A percentile compares a stretch with the other conserved stretches of the same genome.
Evolutionary conservation across 2,113 vertebrate species (phyloP).

Genomic region (Gambusia affinis): DNA sequence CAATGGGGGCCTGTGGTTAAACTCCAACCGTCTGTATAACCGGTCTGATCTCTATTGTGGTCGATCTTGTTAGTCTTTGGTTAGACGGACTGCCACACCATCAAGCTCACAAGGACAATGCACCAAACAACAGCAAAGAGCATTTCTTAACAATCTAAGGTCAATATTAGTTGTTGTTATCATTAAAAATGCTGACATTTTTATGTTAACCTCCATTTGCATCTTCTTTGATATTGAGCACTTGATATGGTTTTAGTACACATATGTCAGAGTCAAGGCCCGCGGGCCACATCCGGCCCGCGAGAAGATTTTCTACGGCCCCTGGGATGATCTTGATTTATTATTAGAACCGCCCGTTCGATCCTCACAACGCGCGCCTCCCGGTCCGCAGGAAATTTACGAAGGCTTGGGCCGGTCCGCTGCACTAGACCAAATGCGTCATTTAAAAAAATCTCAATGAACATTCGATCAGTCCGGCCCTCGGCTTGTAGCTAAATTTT

Average conservation of each 20-base stretch:
- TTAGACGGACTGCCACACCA: neutral
- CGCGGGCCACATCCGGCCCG: too few species aligned
- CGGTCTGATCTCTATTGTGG: constrained; percentile 13
- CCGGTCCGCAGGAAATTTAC: too few species aligned
- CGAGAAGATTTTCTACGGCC: too few species aligned
- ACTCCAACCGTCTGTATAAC: constrained; percentile 22
- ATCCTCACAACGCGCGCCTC: too few species aligned
- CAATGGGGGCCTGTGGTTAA: neutral
- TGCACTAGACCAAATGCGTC: too few species aligned
- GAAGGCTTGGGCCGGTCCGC: too few species aligned
- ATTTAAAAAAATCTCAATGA: too few species aligned
- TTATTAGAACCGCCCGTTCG: too few species aligned
- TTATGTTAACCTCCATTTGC: neutral
- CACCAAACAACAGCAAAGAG: neutral
- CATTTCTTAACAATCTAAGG: neutral
- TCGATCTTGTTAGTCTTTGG: neutral
- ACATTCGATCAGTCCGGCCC: too few species aligned
- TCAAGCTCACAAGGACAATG: neutral
- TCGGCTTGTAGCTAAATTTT: too few species aligned
- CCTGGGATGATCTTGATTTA: too few species aligned
- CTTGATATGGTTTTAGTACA: neutral
- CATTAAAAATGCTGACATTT: neutral
- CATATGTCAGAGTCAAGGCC: too few species aligned
- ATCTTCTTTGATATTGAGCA: neutral
- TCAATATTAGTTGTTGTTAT: neutral